Evolutionary conservation across 1,140 invertebrate species (phyloP).

Genomic region (Pectinophora gossypiella): DNA sequence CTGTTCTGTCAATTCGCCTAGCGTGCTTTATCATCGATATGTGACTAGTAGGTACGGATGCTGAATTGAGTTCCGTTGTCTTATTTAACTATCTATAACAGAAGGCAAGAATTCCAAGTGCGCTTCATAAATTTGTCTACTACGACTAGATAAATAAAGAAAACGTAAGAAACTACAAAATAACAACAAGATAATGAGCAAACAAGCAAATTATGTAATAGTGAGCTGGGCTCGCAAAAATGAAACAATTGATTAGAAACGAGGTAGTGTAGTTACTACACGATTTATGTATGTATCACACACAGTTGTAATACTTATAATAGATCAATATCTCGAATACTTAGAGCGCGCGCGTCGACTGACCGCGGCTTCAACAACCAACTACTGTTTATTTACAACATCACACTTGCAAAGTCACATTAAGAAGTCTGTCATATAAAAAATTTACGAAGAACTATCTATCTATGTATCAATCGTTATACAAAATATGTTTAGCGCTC

Average conservation of each 20-base stretch:
- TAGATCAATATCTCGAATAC: conserved; percentile 29
- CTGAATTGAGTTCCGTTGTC: conserved; percentile 37
- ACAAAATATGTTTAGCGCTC: conserved; percentile 66
- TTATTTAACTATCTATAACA: conserved; percentile 31
- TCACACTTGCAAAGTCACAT: conserved; percentile 68
- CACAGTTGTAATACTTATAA: conserved; percentile 37
- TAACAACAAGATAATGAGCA: conserved; percentile 54
- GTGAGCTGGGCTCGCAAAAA: conserved; percentile 60
- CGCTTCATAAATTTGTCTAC: conserved; percentile 43
- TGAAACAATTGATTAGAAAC: conserved; percentile 45
- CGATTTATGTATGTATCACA: conserved; percentile 52
- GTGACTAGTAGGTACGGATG: conserved; percentile 56
- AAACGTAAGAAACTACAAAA: conserved; percentile 41
- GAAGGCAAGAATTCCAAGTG: conserved; percentile 18
- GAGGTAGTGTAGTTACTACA: conserved; percentile 72
- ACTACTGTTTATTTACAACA: conserved; percentile 58
- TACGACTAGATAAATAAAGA: conserved; percentile 52
- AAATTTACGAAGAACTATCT: conserved; percentile 60
- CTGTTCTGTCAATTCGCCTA: conserved; percentile 32
- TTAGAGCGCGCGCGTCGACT: conserved; percentile 21
- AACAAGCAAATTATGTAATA: conserved; percentile 56
- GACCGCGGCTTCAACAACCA: conserved; percentile 20
- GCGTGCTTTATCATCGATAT: conserved; percentile 45
- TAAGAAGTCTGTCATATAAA: conserved; percentile 67
- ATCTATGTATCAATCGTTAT: conserved; percentile 61